Percentiles rank a stretch among this genome's conserved stretches.
Evolutionary conservation across 2,888 invertebrate species (phyloP).

Genomic region (Julus scandinavius): DNA sequence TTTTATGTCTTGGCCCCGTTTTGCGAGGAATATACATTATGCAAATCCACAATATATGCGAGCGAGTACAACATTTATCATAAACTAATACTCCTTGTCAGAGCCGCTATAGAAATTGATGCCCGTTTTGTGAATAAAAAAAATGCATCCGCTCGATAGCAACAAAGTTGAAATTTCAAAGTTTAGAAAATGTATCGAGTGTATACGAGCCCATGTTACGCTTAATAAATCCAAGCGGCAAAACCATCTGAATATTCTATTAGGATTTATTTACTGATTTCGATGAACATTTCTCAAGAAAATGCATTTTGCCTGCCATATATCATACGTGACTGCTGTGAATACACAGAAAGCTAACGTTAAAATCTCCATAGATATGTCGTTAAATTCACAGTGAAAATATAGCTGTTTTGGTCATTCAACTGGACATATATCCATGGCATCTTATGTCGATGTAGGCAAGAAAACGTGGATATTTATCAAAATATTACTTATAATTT

Average conservation of each 20-base stretch:
- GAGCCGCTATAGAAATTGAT: conserved; percentile 27
- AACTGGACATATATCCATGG: too few species aligned
- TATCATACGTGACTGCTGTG: neutral
- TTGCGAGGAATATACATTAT: conserved; percentile 24
- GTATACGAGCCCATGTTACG: neutral
- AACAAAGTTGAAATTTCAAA: conserved; percentile 24
- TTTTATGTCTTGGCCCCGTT: neutral
- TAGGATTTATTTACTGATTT: conserved; percentile 42
- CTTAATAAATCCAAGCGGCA: neutral
- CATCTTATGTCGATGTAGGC: too few species aligned
- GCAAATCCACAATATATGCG: conserved; percentile 31
- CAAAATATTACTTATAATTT: too few species aligned
- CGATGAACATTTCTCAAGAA: conserved; percentile 34
- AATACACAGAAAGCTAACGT: neutral
- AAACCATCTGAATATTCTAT: conserved; percentile 38
- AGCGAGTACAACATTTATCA: conserved; percentile 29
- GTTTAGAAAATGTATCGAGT: neutral
- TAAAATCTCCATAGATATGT: neutral
- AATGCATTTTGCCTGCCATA: conserved; percentile 5
- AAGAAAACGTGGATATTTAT: too few species aligned
- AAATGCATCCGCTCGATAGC: conserved; percentile 11
- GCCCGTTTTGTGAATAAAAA: neutral
- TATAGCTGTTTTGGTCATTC: neutral
- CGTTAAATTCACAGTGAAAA: neutral
- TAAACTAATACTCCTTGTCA: conserved; percentile 42